Evolutionary conservation across 2,113 vertebrate species (phyloP), one percentile per base, ranked within the genome.

Genomic region (Todiramphus chloris): DNA sequence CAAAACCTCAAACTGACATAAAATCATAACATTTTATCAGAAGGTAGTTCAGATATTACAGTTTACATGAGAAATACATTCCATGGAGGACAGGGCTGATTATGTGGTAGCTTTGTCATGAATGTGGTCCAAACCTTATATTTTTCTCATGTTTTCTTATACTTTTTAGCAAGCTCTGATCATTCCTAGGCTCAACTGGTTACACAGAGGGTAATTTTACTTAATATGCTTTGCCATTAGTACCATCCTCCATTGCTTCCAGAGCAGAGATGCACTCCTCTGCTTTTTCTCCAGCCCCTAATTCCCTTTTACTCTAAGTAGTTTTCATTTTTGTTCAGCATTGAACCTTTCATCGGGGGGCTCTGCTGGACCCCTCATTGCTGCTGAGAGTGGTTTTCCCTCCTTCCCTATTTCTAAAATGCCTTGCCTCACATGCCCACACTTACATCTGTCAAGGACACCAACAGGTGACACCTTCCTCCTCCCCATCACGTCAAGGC

Each of bases 381-480:
- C 64, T 58, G 50, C 41, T 0, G 1, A n/a, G 18, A 21, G n/a
- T 0, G 2, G 51, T 58, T 89, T 89, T 58, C 6, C 33, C 62
- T 93, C 64, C 81, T 81, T 96, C 75, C n/a, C 43, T 43, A 2
- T 89, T 85, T 78, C 66, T 33, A 7, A 74, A 73, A 79, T 35
- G 78, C 73, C 76, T 35, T 5, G 39, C 30, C 56, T 50, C 31
- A 10, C 10, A 5, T 31, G 67, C 77, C 58, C 43, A 30, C 44
- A 30, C 39, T 92, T 75, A 69, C 37, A 77, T 97, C 96, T 97
- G 97, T 97, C 97, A 97, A 87, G 92, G 94, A 83, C 96, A 95
- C 97, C 96, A 96, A 92, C 97, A 97, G 96, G 93, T 96, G 96
- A 96, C 88, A 81, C 83, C 92, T 94, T 97, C 92, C 87, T 95